Base-by-base conservation (phyloP, 1,140 invertebrate species). In the Pogonognathellus flavescens region DNA sequence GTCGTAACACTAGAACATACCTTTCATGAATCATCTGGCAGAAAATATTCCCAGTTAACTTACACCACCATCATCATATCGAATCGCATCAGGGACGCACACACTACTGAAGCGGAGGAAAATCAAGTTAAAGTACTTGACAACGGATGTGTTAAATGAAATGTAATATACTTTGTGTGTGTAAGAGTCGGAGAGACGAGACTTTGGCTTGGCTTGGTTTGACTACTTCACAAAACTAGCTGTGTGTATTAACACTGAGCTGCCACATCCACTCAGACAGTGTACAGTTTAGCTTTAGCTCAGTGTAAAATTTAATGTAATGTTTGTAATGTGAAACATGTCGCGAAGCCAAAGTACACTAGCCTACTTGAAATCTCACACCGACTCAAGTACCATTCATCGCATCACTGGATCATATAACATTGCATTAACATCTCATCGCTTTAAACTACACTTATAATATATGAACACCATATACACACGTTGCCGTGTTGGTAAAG, bases 81-180 rank as follows among this genome's bases (percentile, higher is more conserved):
- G 31, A 1, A 7, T 20, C 25, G 31, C 49, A n/a, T 76, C 31
- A 9, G 1, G 25, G 25, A 66, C 20, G 25, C 62, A 41, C 0
- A 14, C 0, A 70, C 25, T 70, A 14, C n/a, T n/a, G n/a, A 18
- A 62, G 18, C 14, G 18, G 18, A 62, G 59, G 59, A 62, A 76
- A 76, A 76, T 76, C 31, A 76, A 76, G 31, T 76, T 16, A 76
- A 76, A 76, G 41, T 16, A 76, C 70, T 76, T 49, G 70, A 76
- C 70, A 76, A 31, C 70, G 70, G 70, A 76, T 76, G 70, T 76
- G 70, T 76, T 76, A 76, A 76, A 76, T 76, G 70, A 76, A 76
- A 76, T 76, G 41, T 76, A 76, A 76, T 76, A 76, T 50, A 76
- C 25, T 31, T 50, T 76, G n/a, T 49, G 70, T 49, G 70, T 41